A percentile compares a stretch with the other conserved stretches of the same genome.
Evolutionary conservation across 2,797 vertebrate species (phyloP).

Genomic region (Etheostoma perlongum): DNA sequence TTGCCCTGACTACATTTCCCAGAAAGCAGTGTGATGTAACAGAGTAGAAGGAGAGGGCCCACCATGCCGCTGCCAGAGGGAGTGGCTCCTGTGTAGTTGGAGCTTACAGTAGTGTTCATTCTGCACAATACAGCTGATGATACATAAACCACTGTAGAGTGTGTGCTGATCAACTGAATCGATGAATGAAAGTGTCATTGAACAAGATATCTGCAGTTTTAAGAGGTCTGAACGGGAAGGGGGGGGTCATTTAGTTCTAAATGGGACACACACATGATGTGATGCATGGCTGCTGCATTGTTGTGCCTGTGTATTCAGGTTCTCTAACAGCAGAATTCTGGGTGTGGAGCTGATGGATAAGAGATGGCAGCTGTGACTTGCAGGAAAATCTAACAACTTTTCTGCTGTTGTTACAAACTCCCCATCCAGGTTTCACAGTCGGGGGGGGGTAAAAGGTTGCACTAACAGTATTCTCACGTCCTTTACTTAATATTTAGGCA

Average conservation of each 20-base stretch:
- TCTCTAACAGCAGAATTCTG: slow-evolving; percentile 11
- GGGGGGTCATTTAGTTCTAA: background rate
- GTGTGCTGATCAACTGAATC: background rate
- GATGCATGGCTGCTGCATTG: slow-evolving; percentile 27
- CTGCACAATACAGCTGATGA: slow-evolving; percentile 8
- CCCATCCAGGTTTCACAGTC: background rate
- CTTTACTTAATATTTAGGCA: slow-evolving; percentile 49
- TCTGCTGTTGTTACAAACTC: slow-evolving; percentile 1
- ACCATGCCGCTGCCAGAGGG: slow-evolving; percentile 70
- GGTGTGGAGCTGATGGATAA: slow-evolving; percentile 39
- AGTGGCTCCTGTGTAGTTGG: slow-evolving; percentile 60
- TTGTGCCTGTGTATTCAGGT: slow-evolving; percentile 5
- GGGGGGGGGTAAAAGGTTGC: background rate
- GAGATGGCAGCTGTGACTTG: slow-evolving; percentile 45
- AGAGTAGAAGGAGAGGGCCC: slow-evolving; percentile 43
- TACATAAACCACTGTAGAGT: background rate
- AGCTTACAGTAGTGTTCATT: slow-evolving; percentile 18
- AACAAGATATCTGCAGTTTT: background rate
- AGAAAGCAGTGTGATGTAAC: slow-evolving; percentile 62
- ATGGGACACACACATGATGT: background rate
- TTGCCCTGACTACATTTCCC: slow-evolving; percentile 73
- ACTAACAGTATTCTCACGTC: slow-evolving; percentile 16
- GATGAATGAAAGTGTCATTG: background rate
- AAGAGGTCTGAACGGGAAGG: background rate
- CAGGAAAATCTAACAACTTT: slow-evolving; percentile 48